These are phyloP conservation scores for Cheilosia pagana DNA, from an alignment of 2,888 invertebrate genomes.

Conservation along the genomic window DNA sequence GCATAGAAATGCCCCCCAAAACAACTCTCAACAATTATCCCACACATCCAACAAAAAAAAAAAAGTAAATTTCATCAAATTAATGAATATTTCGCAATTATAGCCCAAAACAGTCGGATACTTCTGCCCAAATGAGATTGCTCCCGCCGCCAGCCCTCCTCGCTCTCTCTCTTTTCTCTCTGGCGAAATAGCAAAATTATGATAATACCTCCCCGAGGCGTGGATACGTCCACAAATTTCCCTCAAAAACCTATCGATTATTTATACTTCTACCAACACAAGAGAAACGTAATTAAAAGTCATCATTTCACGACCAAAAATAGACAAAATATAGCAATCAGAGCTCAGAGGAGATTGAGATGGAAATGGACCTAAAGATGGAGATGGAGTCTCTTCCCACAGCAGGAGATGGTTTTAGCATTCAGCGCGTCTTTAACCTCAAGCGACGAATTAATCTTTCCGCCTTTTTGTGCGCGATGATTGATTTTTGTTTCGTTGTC, in stretches of 20 bases:
- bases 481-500: constrained; percentile 24
- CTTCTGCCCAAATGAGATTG: constrained; percentile 41
- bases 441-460: constrained; percentile 51
- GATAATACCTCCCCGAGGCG: constrained; percentile 30
- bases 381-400: constrained; percentile 7
- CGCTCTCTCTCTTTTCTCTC: too few species aligned
- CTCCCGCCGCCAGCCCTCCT: background rate
- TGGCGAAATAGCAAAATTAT: constrained; percentile 6
- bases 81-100: constrained; percentile 45
- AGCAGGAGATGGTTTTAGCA: constrained; percentile 33
- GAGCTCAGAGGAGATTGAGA: background rate
- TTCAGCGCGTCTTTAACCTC: constrained; percentile 33
- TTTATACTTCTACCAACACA: constrained; percentile 42
- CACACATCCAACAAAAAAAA: background rate
- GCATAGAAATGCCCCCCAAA: constrained; percentile 6
- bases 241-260: constrained; percentile 25
- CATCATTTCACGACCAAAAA: constrained; percentile 40
- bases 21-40: constrained; percentile 5
- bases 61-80: constrained; percentile 14
- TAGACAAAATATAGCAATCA: constrained; percentile 35
- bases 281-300: constrained; percentile 34
- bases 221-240: constrained; percentile 14
- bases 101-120: constrained; percentile 12
- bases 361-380: background rate
- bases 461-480: constrained; percentile 32